A percentile compares a stretch with the other conserved stretches of the same genome.
These are phyloP conservation scores for Peromyscus californicus DNA, from an alignment of 2,113 vertebrate genomes.

Conservation along the genomic window DNA sequence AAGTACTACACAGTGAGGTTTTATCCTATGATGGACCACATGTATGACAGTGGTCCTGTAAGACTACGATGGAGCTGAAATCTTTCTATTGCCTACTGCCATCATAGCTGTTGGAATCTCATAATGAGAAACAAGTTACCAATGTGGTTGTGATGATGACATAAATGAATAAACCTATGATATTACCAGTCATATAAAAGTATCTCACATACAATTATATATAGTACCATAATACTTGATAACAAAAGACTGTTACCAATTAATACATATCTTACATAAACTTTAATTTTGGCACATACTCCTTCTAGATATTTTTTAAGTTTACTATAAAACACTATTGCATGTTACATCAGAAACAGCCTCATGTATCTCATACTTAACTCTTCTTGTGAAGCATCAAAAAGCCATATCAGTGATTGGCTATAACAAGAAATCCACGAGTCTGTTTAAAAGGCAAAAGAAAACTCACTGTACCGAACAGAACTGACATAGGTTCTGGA, in stretches of 20 bases:
- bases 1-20: background rate
- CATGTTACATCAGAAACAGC: background rate
- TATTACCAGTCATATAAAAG: background rate
- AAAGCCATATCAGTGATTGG: background rate
- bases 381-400: background rate
- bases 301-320: background rate
- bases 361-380: background rate
- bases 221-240: background rate
- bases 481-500: no score
- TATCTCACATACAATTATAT: background rate
- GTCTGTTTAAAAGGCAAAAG: no score
- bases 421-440: no score
- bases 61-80: background rate
- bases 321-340: background rate
- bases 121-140: background rate
- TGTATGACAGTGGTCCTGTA: background rate
- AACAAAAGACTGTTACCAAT: background rate
- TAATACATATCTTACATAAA: background rate
- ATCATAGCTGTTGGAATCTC: background rate
- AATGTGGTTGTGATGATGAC: background rate
- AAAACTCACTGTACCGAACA: no score
- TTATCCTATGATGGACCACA: background rate
- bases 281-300: background rate
- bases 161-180: background rate
- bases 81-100: background rate